A percentile compares a stretch with the other conserved stretches of the same genome.
These are phyloP conservation scores for Mus minutoides DNA, from an alignment of 2,797 vertebrate species.

Conservation along the genomic window DNA sequence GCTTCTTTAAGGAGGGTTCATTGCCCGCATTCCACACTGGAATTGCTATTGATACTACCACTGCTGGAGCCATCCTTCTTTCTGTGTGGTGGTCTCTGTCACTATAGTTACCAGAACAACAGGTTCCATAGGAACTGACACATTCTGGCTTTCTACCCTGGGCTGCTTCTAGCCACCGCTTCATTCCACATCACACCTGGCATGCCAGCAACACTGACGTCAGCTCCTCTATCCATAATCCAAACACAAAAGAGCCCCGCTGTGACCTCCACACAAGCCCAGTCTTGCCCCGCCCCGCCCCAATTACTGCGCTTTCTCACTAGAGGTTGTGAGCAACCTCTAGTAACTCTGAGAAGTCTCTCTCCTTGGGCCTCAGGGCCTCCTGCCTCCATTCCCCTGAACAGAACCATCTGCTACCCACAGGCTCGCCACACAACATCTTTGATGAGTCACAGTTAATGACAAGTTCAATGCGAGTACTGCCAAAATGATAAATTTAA, in stretches of 20 bases:
- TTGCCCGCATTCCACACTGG: not conserved
- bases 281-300: not conserved
- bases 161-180: constrained; percentile 16
- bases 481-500: constrained; percentile 78
- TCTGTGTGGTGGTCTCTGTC: constrained; percentile 2
- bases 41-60: not conserved
- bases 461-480: constrained; percentile 63
- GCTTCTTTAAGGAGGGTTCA: not conserved
- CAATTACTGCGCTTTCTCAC: not conserved
- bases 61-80: not conserved
- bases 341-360: constrained; percentile 62
- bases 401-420: constrained; percentile 76
- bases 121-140: constrained; percentile 43
- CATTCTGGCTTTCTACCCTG: not conserved
- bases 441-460: constrained; percentile 78
- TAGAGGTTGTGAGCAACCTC: constrained; percentile 20
- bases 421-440: constrained; percentile 73
- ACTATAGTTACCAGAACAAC: constrained; percentile 30
- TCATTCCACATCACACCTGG: not conserved
- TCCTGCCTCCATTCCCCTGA: constrained; percentile 53
- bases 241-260: not conserved
- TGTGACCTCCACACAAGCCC: not conserved
- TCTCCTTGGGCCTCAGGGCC: constrained; percentile 60
- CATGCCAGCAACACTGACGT: not conserved
- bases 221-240: not conserved